Evolutionary conservation across 2,888 invertebrate species (phyloP), one percentile per base, ranked within the genome.

Genomic region (Poecilobothrus nobilitatus): DNA sequence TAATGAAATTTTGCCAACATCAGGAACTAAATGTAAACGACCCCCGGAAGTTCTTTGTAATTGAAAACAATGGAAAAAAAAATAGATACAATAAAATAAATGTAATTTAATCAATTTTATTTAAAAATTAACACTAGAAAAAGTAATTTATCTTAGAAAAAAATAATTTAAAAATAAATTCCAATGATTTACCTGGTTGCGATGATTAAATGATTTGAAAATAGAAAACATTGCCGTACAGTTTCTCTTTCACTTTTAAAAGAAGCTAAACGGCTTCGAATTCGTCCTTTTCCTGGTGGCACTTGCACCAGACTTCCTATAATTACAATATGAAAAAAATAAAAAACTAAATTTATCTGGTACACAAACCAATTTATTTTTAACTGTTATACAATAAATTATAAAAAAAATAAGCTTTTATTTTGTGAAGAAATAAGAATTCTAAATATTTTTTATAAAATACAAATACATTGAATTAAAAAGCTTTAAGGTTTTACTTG

Each of bases 171-270:
- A 22, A 61, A 27, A 66, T 27, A 61, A 61, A 21, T 22, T 15
- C 20, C 12, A 44, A 22, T 12, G 15, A 22, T 65, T 75, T 85
- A 86, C 82, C 90, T 85, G 3, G 92, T 94, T 1, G 94, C 91
- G 66, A 95, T 84, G 72, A 95, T 88, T 73, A 95, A 84, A 80
- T 94, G 93, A 84, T 94, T 94, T 71, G 94, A 94, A 83, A 95
- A 95, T 22, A 95, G 86, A 78, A 93, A 95, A 73, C 94, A 94
- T 79, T 94, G 94, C 0, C 95, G 85, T 2, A 89, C 82, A 9
- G 85, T 84, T 77, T 91, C 91, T 75, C 89, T 89, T 75, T 90
- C 90, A 68, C 84, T 84, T 75, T 87, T 87, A 75, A 89, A 87
- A 66, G 87, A 86, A 21, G 84, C 79, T 44, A 87, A 76, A 71